These are phyloP conservation scores for Bombus fervidus DNA, from an alignment of 1,140 invertebrate species.

Conservation along the genomic window DNA sequence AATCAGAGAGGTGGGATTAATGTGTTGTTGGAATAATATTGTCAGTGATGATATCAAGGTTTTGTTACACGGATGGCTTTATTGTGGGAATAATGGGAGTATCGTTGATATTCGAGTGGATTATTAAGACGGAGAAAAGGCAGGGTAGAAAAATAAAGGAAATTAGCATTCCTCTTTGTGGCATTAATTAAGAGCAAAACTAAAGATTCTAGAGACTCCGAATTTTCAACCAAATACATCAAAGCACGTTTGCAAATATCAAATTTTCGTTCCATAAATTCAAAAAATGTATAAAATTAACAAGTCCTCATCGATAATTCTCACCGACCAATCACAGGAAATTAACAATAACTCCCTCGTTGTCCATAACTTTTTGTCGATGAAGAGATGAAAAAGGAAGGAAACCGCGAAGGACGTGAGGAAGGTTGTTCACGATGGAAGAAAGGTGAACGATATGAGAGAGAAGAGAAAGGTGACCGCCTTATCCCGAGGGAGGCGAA, in stretches of 20 bases:
- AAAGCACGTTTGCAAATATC: too few species aligned
- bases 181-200: too few species aligned
- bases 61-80: background rate
- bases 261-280: too few species aligned
- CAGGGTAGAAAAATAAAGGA: too few species aligned
- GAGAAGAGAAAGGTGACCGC: slow-evolving; percentile 47
- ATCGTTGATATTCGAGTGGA: background rate
- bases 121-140: background rate
- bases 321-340: background rate
- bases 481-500: slow-evolving; percentile 78
- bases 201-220: background rate
- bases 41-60: background rate
- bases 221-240: background rate
- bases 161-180: too few species aligned
- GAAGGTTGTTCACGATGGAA: slow-evolving; percentile 12
- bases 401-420: slow-evolving; percentile 17
- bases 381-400: background rate
- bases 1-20: too few species aligned
- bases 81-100: background rate
- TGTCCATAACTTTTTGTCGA: background rate
- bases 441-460: background rate
- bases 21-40: background rate
- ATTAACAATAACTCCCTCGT: slow-evolving; percentile 16
- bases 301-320: too few species aligned
- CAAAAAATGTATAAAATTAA: too few species aligned